Percentiles rank a stretch among this genome's conserved stretches.
phyloP scores from a whole-genome alignment of 1,140 invertebrate species.

The Drosophila paulistorum region DNA sequence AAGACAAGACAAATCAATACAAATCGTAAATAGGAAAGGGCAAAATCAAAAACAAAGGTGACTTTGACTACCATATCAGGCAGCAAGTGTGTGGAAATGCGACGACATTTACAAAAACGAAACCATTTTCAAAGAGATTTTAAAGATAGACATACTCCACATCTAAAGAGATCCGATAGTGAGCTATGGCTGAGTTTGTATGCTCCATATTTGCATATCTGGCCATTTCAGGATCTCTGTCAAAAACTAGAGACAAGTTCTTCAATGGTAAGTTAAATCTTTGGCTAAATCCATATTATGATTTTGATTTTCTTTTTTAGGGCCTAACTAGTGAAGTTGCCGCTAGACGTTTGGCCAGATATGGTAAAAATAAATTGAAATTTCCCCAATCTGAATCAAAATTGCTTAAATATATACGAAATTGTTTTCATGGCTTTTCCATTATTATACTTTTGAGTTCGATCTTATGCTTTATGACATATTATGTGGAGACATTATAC shows the following conservation, averaged over 20 bases:
- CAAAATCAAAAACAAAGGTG: slow-evolving; percentile 16
- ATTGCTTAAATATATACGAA: background rate
- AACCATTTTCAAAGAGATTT: background rate
- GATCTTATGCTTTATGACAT: slow-evolving; percentile 13
- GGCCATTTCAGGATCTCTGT: slow-evolving; percentile 30
- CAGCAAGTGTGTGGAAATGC: background rate
- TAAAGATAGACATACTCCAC: no score
- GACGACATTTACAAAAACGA: background rate
- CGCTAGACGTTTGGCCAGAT: background rate
- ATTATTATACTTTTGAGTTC: slow-evolving; percentile 15
- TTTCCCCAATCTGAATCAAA: background rate
- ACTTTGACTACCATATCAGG: slow-evolving; percentile 9
- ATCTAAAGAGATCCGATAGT: slow-evolving; percentile 17
- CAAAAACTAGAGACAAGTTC: slow-evolving; percentile 13
- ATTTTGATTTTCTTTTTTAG: slow-evolving; percentile 1
- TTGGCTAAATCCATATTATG: no score
- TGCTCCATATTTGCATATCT: slow-evolving; percentile 29
- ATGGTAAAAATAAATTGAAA: slow-evolving; percentile 43
- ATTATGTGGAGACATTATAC: background rate
- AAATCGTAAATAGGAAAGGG: slow-evolving; percentile 15
- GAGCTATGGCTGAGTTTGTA: slow-evolving; percentile 38
- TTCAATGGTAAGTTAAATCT: slow-evolving; percentile 24
- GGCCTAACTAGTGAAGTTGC: slow-evolving; percentile 29
- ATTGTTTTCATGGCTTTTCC: slow-evolving; percentile 38
- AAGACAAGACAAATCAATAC: slow-evolving; percentile 9